Conservation (phyloP, 2,888 invertebrate genomes). For the Cheilosia pagana region DNA sequence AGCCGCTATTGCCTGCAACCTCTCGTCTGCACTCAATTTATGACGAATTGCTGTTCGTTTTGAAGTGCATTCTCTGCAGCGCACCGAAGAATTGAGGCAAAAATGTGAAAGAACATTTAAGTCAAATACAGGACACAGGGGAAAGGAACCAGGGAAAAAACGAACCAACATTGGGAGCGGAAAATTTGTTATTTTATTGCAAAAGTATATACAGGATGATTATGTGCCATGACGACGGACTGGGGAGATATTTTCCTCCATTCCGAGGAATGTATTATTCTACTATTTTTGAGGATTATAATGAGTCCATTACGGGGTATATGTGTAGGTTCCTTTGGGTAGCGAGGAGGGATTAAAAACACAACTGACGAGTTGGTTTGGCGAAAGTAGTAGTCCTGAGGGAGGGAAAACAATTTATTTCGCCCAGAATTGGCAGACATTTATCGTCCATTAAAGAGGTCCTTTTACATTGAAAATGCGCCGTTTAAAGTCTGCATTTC, state of each 20-base stretch:
- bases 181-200: conserved; percentile 64
- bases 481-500: too few relatives aligned
- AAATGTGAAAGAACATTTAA: conserved; percentile 27
- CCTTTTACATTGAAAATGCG: too few relatives aligned
- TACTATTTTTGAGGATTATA: conserved; percentile 61
- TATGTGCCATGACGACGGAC: not conserved
- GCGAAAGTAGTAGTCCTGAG: too few relatives aligned
- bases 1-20: not conserved
- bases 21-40: conserved; percentile 40
- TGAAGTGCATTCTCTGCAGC: conserved; percentile 46
- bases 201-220: conserved; percentile 46
- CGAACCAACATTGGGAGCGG: conserved; percentile 45
- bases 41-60: conserved; percentile 54
- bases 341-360: conserved; percentile 4
- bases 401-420: too few relatives aligned
- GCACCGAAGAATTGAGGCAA: conserved; percentile 52
- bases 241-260: conserved; percentile 25
- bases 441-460: too few relatives aligned
- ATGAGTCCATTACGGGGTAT: conserved; percentile 57
- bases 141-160: not conserved
- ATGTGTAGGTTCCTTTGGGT: conserved; percentile 4
- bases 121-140: conserved; percentile 2
- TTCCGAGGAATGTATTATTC: conserved; percentile 37
- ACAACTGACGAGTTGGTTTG: not conserved
- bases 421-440: too few relatives aligned